Evolutionary conservation across 2,113 vertebrate genomes (phyloP).

Genomic region (Plecturocebus donacophilus): DNA sequence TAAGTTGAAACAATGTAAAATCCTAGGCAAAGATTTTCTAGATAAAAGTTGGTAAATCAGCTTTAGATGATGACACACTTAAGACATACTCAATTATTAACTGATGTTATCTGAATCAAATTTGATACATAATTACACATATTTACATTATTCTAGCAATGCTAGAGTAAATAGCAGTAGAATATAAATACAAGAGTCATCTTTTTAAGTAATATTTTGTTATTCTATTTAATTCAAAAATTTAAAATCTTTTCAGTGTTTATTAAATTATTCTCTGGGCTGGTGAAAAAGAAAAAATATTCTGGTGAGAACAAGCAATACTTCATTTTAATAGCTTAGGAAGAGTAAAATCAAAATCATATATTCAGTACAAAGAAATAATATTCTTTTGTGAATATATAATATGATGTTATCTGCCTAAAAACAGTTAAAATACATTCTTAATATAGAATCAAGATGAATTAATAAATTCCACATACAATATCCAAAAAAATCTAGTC

Average conservation of each 20-base stretch:
- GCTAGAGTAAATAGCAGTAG: not conserved
- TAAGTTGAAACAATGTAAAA: not conserved
- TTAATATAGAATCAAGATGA: not conserved
- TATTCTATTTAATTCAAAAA: not conserved
- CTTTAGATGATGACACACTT: not conserved
- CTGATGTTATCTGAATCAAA: not conserved
- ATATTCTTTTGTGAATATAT: not conserved
- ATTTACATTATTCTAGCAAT: not conserved
- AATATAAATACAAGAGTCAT: not conserved
- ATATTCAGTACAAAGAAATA: not conserved
- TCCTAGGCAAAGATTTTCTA: not conserved
- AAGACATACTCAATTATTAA: not conserved
- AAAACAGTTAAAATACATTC: not conserved
- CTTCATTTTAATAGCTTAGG: not conserved
- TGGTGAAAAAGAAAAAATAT: not conserved
- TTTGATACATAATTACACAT: not conserved
- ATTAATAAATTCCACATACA: not conserved
- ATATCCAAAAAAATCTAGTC: not conserved
- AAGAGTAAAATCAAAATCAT: not conserved
- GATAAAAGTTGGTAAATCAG: not conserved
- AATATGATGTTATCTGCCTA: not conserved
- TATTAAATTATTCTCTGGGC: not conserved
- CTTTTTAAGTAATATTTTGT: not conserved
- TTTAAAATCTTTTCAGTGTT: not conserved
- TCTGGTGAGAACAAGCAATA: not conserved